phyloP scores from a whole-genome alignment of 2,113 vertebrate species.

The Tachycineta bicolor region DNA sequence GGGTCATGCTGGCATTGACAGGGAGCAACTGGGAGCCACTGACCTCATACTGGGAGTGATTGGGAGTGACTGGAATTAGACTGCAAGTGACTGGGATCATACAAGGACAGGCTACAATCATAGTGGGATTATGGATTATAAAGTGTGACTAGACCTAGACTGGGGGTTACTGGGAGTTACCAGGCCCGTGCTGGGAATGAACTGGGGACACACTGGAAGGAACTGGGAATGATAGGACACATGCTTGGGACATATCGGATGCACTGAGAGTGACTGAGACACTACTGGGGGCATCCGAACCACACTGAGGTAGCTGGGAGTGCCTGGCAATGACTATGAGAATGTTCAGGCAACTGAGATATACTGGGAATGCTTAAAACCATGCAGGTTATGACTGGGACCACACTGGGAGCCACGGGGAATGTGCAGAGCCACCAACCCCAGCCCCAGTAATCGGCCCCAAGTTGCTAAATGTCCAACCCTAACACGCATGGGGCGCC shows the following conservation, averaged over 20 bases:
- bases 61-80: neutral
- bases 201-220: neutral
- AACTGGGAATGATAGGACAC: neutral
- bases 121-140: too few relatives aligned
- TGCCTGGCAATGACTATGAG: neutral
- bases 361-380: neutral
- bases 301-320: neutral
- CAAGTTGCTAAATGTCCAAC: too few relatives aligned
- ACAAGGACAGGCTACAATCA: too few relatives aligned
- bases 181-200: neutral
- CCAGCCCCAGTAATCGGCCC: too few relatives aligned
- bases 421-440: too few relatives aligned
- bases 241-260: neutral
- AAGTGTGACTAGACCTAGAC: too few relatives aligned
- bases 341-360: neutral
- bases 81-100: too few relatives aligned
- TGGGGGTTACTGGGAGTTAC: too few relatives aligned
- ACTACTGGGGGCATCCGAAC: neutral
- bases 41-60: neutral
- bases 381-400: rapidly evolving
- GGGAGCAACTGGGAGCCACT: neutral
- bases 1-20: neutral
- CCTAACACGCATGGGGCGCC: too few relatives aligned
- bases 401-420: neutral
- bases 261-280: neutral